phyloP scores from a whole-genome alignment of 2,888 invertebrate genomes.

The Euproctis similis region DNA sequence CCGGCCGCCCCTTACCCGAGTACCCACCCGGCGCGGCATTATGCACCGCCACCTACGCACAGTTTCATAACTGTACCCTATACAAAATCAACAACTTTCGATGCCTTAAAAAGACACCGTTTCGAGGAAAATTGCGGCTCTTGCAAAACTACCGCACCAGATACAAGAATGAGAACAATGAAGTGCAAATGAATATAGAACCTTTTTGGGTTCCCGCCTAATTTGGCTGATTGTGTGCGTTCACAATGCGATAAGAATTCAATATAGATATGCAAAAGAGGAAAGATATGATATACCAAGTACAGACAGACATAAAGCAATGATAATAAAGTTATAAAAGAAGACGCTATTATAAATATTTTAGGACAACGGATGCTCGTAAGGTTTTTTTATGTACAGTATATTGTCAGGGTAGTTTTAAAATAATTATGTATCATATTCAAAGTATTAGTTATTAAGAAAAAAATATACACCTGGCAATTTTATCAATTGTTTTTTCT shows the following conservation, averaged over 20 bases:
- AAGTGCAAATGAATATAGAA: slow-evolving; percentile 56
- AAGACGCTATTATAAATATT: too few species aligned
- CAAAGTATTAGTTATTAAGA: too few species aligned
- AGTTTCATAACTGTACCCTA: slow-evolving; percentile 61
- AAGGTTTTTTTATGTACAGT: too few species aligned
- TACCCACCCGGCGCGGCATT: slow-evolving; percentile 48
- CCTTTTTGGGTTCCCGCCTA: slow-evolving; percentile 69
- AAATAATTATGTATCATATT: too few species aligned
- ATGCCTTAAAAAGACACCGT: slow-evolving; percentile 71
- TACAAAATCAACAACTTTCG: slow-evolving; percentile 67
- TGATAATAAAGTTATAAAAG: too few species aligned
- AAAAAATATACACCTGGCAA: too few species aligned
- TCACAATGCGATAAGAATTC: slow-evolving; percentile 56
- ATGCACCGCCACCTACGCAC: slow-evolving; percentile 64
- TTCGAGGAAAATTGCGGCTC: slow-evolving; percentile 50
- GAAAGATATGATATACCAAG: too few species aligned
- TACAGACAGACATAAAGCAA: too few species aligned
- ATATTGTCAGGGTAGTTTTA: too few species aligned
- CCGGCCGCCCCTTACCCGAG: slow-evolving; percentile 56
- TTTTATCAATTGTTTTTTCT: too few species aligned
- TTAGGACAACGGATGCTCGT: too few species aligned
- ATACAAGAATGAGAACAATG: slow-evolving; percentile 69
- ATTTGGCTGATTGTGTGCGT: slow-evolving; percentile 62
- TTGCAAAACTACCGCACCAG: slow-evolving; percentile 61
- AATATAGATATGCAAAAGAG: too few species aligned